Conservation (phyloP, 2,888 invertebrate genomes). For the Acrobasis consociella region DNA sequence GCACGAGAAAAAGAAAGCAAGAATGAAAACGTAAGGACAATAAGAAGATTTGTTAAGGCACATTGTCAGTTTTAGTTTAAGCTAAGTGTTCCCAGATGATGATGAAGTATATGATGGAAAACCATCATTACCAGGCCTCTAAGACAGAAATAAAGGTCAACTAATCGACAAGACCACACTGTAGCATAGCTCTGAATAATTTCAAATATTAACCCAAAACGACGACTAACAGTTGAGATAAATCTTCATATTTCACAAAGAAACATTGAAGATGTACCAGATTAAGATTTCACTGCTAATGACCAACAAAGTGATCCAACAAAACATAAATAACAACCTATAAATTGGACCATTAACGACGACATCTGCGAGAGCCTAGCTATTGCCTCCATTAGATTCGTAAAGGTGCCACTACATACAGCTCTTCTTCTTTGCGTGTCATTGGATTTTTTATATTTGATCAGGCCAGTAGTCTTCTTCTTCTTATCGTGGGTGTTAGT, state of each 20-base stretch:
- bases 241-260: slow-evolving; percentile 18
- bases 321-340: slow-evolving; percentile 51
- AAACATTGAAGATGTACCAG: slow-evolving; percentile 37
- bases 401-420: background rate
- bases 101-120: background rate
- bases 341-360: slow-evolving; percentile 64
- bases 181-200: background rate
- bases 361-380: slow-evolving; percentile 42
- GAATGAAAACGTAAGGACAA: too few relatives aligned
- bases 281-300: slow-evolving; percentile 53
- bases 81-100: background rate
- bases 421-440: too few relatives aligned
- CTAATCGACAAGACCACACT: background rate
- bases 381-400: slow-evolving; percentile 41
- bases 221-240: slow-evolving; percentile 5
- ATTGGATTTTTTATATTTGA: too few relatives aligned
- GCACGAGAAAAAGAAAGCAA: too few relatives aligned
- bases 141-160: background rate
- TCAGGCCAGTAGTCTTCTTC: too few relatives aligned
- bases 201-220: slow-evolving; percentile 4
- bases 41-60: too few relatives aligned
- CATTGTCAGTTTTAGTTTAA: too few relatives aligned
- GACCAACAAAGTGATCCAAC: slow-evolving; percentile 45
- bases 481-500: too few relatives aligned
- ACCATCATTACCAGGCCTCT: background rate